These are phyloP conservation scores for Hetaerina titia DNA, from an alignment of 2,888 invertebrate genomes.

Conservation along the genomic window DNA sequence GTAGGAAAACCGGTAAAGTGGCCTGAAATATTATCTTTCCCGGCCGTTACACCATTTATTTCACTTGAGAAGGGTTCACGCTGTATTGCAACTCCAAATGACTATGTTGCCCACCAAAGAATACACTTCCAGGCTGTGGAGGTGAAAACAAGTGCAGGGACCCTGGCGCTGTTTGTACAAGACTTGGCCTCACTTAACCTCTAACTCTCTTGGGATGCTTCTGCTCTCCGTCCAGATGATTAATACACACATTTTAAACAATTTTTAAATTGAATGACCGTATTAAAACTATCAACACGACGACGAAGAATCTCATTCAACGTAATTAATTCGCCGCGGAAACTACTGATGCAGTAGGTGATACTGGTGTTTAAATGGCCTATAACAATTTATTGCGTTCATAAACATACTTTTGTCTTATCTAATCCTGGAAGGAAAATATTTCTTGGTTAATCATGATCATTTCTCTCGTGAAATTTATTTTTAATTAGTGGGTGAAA, in stretches of 20 bases:
- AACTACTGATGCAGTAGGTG: not conserved
- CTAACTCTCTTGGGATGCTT: not conserved
- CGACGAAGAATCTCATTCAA: not conserved
- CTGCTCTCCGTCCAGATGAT: not conserved
- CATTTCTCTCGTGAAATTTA: not conserved
- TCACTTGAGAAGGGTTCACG: not conserved
- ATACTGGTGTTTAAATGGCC: not conserved
- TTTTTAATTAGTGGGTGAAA: not conserved
- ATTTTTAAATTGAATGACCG: not conserved
- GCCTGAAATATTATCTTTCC: slow-evolving; percentile 20
- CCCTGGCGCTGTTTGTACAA: not conserved
- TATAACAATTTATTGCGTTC: not conserved
- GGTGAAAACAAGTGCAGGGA: not conserved
- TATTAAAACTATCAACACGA: not conserved
- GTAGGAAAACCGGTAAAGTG: not conserved
- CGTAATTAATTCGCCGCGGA: not conserved
- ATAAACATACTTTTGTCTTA: not conserved
- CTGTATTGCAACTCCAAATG: not conserved
- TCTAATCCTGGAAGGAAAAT: not conserved
- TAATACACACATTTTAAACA: not conserved
- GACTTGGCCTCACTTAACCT: not conserved
- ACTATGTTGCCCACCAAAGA: not conserved
- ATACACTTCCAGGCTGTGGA: not conserved
- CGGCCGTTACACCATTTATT: not conserved
- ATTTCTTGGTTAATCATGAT: not conserved